Base-by-base conservation (phyloP, 2,113 vertebrate species). In the Oreamnos americanus region DNA sequence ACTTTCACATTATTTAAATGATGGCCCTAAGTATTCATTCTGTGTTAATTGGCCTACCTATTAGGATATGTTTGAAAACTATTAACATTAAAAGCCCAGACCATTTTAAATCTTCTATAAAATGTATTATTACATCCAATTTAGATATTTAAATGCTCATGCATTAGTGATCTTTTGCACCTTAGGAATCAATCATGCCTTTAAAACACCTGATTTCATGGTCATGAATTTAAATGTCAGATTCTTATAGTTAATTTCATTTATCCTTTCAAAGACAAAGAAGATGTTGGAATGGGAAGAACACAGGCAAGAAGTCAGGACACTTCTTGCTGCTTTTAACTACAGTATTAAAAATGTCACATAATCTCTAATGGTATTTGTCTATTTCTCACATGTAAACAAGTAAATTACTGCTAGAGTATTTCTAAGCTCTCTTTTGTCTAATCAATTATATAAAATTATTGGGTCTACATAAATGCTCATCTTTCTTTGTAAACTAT, bases 101-200 rank as follows among this genome's bases (percentile, higher is more conserved):
- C 19, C 82, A 91, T 81, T 97, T 95, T 57, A 92, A 97, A 25
- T 67, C 67, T 97, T 97, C 88, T n/a, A 79, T 94, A 91, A 88
- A 96, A 93, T n/a, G 39, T 78, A 90, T 96, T 95, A 97, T 94
- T 96, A 92, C 33, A 93, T 78, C 30, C 88, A 97, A 86, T 92
- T 97, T 94, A 97, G 67, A 62, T 95, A 94, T 94, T 97, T 95
- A 97, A 98, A 93, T 79, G 26, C 23, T 94, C 91, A 60, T 95
- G 64, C 96, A 97, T 97, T 97, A 96, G 96, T 93, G 97, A 96
- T 94, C 94, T 97, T 97, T 97, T 97, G 76, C 11, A 97, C 96
- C 67, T 96, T 95, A 96, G 95, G 94, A 90, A 83, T 96, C 92
- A 96, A 95, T 97, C 92, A 95, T 45, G 82, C n/a, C 67, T 97